Conservation (phyloP, 2,797 vertebrate genomes). For the Numenius phaeopus region DNA sequence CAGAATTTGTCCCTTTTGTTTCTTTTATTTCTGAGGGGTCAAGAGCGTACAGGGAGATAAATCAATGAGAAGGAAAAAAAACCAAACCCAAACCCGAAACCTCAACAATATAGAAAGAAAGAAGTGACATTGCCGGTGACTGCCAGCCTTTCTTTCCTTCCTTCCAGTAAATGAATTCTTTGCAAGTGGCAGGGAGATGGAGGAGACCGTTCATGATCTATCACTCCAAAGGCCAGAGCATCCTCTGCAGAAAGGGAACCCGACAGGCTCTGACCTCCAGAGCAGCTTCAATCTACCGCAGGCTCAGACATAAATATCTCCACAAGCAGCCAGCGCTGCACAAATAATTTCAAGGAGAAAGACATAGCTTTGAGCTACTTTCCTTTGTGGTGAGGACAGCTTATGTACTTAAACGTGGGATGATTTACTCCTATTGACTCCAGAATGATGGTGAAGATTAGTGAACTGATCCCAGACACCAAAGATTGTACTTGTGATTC, state of each 20-base stretch:
- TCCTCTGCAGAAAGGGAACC: not conserved
- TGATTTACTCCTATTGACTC: fast-evolving
- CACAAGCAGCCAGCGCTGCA: fast-evolving
- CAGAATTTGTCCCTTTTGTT: not conserved
- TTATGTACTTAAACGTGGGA: fast-evolving
- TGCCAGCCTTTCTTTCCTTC: not conserved
- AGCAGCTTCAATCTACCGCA: not conserved
- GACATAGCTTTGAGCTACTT: not conserved
- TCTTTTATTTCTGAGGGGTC: not conserved
- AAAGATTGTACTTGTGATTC: not conserved
- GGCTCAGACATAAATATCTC: not conserved
- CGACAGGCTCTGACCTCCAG: not conserved
- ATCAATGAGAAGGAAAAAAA: not conserved
- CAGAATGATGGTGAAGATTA: not conserved
- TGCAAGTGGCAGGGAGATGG: not conserved
- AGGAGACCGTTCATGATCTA: not conserved
- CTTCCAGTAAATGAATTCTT: not conserved
- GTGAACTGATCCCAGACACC: not conserved
- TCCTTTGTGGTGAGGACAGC: not conserved
- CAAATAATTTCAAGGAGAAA: not conserved
- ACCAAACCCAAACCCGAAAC: not conserved
- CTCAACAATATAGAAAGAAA: not conserved
- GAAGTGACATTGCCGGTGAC: not conserved
- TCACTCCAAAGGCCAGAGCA: not conserved
- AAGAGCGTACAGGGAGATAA: not conserved